phyloP scores from a whole-genome alignment of 1,140 invertebrate genomes.

The Thrips palmi region DNA sequence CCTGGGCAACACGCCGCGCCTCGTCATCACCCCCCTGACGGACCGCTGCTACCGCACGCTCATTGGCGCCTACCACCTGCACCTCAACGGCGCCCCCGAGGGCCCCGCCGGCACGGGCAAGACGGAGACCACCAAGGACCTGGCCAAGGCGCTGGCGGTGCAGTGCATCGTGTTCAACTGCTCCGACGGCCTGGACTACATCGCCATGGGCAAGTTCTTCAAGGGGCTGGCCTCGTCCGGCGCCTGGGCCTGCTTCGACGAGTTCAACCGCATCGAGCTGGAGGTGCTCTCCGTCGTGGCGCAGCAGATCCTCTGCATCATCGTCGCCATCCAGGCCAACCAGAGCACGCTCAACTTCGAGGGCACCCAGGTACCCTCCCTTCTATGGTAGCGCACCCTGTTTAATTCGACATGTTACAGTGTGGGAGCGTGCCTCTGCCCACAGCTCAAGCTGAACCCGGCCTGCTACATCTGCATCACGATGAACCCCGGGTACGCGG shows the following conservation, averaged over 20 bases:
- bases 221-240: conserved; percentile 74
- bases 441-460: conserved; percentile 53
- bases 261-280: conserved; percentile 86
- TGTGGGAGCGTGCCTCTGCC: too few species aligned
- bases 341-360: conserved; percentile 62
- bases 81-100: conserved; percentile 75
- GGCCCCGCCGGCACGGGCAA: conserved; percentile 80
- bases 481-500: conserved; percentile 87
- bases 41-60: conserved; percentile 71
- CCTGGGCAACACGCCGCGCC: conserved; percentile 52
- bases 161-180: conserved; percentile 91
- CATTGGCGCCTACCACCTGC: conserved; percentile 70
- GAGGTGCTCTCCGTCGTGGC: conserved; percentile 70
- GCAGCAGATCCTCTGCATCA: conserved; percentile 63
- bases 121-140: conserved; percentile 77
- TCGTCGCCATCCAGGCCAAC: conserved; percentile 56
- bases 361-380: too few species aligned
- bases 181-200: conserved; percentile 83
- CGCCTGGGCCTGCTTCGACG: conserved; percentile 89
- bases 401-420: too few species aligned
- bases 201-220: conserved; percentile 83
- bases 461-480: conserved; percentile 81
- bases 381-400: too few species aligned
- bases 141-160: conserved; percentile 75
- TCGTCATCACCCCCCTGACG: conserved; percentile 49